Base-by-base conservation (phyloP, 2,113 vertebrate species). In the Synchiropus splendidus region DNA sequence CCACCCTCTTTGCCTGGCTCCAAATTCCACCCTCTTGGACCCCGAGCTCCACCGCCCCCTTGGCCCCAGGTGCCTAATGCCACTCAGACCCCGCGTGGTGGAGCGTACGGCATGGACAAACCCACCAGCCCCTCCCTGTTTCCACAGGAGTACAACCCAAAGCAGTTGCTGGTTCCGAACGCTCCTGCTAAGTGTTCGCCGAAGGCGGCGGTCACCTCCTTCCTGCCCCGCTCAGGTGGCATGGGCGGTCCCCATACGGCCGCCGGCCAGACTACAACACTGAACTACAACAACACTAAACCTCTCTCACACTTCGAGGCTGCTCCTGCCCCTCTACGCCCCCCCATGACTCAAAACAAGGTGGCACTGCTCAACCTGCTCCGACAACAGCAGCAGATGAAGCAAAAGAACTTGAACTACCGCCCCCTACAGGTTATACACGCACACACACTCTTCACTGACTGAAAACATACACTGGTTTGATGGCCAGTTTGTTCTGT, bases 251-350 rank as follows among this genome's bases (percentile, higher is more conserved):
- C 76, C 15, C 83, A 75, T 0, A 36, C 84, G 0, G 67, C 83
- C 3, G 81, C 74, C 0, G 81, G 62, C 14, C 90, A 88, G 47
- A 69, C 51, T 1, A 54, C 87, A 0, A 70, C 89, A 74, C 74
- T 92, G 21, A 90, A 85, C 80, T 97, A 94, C 31, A 90, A 80
- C 57, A 98, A 97, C 78, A 98, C 95, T 51, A 92, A 92, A 63
- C 95, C 94, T 32, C 85, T 98, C 55, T 89, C 92, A 2, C 95
- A 98, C 83, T 98, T 89, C 40, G 94, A 97, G 79, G 86, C 87
- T 53, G 30, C 82, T 2, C 69, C 84, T 39, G 31, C 84, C 1
- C 61, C 77, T 0, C 74, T 83, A 0, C 75, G 86, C 17, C 86
- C 67, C 31, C 48, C 64, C 9, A 67, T 51, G 62, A 67, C 8